Conservation (phyloP, 2,113 vertebrate species). For the Alexandromys fortis region DNA sequence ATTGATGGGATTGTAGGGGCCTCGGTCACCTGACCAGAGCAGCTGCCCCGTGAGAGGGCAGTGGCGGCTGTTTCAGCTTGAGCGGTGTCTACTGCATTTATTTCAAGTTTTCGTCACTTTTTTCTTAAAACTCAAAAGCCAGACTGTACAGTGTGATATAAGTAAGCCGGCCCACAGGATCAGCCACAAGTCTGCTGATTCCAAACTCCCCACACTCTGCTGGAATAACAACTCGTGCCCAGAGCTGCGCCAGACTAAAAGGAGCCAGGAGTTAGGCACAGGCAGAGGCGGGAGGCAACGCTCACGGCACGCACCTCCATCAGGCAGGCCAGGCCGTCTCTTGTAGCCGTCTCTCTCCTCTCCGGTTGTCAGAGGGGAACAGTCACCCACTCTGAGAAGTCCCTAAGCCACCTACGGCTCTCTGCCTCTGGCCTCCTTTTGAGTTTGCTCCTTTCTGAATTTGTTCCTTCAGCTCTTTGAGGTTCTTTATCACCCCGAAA, state of each 20-base stretch:
- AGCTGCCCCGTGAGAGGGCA: neutral
- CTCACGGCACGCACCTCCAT: neutral
- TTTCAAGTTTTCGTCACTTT: neutral
- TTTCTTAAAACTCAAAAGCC: conserved; percentile 1
- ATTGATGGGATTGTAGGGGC: neutral
- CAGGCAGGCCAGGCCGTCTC: neutral
- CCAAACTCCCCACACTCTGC: neutral
- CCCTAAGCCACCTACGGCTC: neutral
- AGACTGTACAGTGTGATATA: neutral
- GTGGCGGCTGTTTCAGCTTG: neutral
- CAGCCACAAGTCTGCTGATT: neutral
- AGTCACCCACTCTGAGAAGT: neutral
- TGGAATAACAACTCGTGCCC: fast-evolving
- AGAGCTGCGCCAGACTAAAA: no score
- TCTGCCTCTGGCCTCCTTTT: neutral
- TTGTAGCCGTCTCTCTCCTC: neutral
- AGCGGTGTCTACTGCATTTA: neutral
- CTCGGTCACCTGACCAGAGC: neutral
- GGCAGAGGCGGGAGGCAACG: neutral
- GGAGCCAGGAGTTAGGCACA: neutral
- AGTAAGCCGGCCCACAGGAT: neutral
- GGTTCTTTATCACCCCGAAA: neutral
- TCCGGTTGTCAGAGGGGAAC: neutral
- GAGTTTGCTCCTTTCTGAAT: neutral
- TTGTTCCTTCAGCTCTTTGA: neutral